phyloP scores from a whole-genome alignment of 2,888 invertebrate species.

The Caenorhabditis becei region DNA sequence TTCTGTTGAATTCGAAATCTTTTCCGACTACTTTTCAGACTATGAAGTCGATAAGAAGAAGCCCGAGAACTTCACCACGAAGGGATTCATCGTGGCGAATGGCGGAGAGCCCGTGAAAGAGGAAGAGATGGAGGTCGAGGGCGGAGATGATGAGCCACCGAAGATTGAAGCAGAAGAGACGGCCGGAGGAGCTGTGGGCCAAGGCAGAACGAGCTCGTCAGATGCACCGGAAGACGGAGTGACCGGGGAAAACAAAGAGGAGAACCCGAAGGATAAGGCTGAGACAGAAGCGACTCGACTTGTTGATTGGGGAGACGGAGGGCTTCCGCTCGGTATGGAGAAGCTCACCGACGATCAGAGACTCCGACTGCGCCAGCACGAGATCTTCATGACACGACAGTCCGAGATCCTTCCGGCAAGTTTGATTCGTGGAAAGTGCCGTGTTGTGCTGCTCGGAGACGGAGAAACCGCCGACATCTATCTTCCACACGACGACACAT shows the following conservation, averaged over 20 bases:
- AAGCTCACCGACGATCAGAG: constrained; percentile 64
- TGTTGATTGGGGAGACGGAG: constrained; percentile 82
- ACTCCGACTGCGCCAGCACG: constrained; percentile 87
- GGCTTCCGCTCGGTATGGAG: constrained; percentile 74
- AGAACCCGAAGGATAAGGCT: constrained; percentile 60
- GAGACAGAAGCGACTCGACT: constrained; percentile 28
- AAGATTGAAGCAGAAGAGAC: constrained; percentile 31
- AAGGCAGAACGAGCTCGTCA: constrained; percentile 24
- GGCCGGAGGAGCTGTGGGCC: constrained; percentile 5
- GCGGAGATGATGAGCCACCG: constrained; percentile 46
- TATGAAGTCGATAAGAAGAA: constrained; percentile 67
- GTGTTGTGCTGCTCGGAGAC: constrained; percentile 98
- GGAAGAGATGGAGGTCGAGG: constrained; percentile 38
- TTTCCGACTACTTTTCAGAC: constrained; percentile 43
- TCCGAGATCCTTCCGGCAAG: constrained; percentile 98
- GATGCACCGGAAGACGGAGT: constrained; percentile 5
- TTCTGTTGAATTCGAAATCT: background rate
- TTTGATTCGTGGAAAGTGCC: constrained; percentile 97
- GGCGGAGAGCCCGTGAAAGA: constrained; percentile 24
- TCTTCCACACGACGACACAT: constrained; percentile 93
- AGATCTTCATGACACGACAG: constrained; percentile 94
- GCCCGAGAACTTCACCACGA: constrained; percentile 52
- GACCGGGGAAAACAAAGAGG: constrained; percentile 1
- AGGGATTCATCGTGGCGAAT: constrained; percentile 49
- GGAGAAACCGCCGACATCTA: constrained; percentile 97